A percentile compares a stretch with the other conserved stretches of the same genome.
Conservation (phyloP, 2,888 invertebrate species). For the Pachycephus smyrnensis region DNA sequence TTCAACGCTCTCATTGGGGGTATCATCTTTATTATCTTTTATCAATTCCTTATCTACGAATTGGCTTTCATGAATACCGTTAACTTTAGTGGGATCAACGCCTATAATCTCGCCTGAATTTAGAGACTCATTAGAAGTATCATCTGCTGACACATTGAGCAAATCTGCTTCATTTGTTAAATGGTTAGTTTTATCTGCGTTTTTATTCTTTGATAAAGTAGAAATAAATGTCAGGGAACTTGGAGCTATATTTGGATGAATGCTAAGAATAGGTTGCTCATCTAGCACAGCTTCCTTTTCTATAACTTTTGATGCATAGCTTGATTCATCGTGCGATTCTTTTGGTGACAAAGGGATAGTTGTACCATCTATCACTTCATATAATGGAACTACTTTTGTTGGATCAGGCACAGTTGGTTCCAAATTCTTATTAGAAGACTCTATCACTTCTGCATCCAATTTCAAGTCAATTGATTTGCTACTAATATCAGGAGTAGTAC, state of each 20-base stretch:
- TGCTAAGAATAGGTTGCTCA: constrained; percentile 40
- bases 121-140: neutral
- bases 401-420: constrained; percentile 12
- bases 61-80: neutral
- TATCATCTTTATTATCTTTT: neutral
- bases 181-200: neutral
- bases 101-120: neutral
- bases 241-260: constrained; percentile 41
- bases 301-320: constrained; percentile 30
- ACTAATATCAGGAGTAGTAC: neutral
- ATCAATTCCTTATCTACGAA: neutral
- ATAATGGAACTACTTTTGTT: constrained; percentile 33
- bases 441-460: neutral
- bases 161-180: neutral
- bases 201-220: neutral
- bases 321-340: constrained; percentile 28
- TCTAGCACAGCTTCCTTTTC: constrained; percentile 14
- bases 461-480: neutral
- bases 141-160: neutral
- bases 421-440: neutral
- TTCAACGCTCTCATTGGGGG: neutral
- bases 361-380: constrained; percentile 77
- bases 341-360: constrained; percentile 64
- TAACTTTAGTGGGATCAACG: neutral
- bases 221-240: constrained; percentile 10